phyloP scores from a whole-genome alignment of 2,888 invertebrate species.

The Orthosia incerta region DNA sequence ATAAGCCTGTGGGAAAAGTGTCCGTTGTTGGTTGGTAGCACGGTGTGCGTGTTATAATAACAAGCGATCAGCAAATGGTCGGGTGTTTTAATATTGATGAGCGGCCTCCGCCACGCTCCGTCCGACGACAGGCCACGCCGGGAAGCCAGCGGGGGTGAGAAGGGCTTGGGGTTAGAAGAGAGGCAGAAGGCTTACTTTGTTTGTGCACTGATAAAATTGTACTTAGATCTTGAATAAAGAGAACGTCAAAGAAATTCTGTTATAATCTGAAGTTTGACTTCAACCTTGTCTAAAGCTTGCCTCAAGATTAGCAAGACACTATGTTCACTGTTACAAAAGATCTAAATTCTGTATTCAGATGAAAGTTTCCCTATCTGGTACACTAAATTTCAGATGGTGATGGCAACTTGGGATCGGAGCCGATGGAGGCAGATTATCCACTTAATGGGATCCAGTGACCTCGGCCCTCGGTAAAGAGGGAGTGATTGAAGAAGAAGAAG shows the following conservation, averaged over 20 bases:
- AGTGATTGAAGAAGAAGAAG: too few species aligned
- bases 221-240: background rate
- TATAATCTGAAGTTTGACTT: too few species aligned
- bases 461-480: too few species aligned
- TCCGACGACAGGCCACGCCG: background rate
- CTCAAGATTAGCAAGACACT: background rate
- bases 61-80: conserved; percentile 72
- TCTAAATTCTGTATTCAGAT: too few species aligned
- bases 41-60: conserved; percentile 59
- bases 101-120: conserved; percentile 23
- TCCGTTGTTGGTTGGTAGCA: background rate
- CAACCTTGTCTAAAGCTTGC: background rate
- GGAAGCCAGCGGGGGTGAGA: background rate
- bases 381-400: too few species aligned
- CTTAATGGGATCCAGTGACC: too few species aligned
- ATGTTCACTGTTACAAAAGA: background rate
- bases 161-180: too few species aligned
- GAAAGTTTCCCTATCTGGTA: too few species aligned
- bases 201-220: too few species aligned
- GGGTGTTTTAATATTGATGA: conserved; percentile 72
- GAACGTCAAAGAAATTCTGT: too few species aligned
- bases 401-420: too few species aligned
- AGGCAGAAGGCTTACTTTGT: conserved; percentile 10
- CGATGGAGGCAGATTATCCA: too few species aligned
- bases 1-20: background rate